Evolutionary conservation across 2,113 vertebrate species (phyloP).

Genomic region (Megaceryle maxima): DNA sequence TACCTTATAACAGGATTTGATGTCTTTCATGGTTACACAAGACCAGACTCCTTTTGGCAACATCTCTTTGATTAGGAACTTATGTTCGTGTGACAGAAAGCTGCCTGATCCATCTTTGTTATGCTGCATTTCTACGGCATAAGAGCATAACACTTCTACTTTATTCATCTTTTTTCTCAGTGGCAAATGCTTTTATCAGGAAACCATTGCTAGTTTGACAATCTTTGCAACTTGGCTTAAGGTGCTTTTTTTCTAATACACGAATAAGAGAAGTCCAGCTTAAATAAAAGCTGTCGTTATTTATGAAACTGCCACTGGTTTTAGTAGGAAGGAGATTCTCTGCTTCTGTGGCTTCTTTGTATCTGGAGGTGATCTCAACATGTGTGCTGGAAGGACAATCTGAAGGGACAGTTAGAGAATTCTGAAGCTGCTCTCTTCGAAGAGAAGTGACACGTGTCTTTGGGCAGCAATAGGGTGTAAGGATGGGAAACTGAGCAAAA

Average conservation of each 20-base stretch:
- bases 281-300: background rate
- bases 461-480: background rate
- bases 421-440: background rate
- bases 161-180: background rate
- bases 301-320: background rate
- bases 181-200: background rate
- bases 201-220: background rate
- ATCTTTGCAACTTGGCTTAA: background rate
- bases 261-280: background rate
- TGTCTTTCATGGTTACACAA: background rate
- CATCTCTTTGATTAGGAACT: background rate
- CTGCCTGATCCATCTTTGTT: background rate
- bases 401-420: background rate
- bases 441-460: background rate
- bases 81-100: background rate
- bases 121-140: rapidly evolving
- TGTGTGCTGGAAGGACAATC: background rate
- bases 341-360: background rate
- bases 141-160: background rate
- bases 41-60: background rate
- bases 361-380: background rate
- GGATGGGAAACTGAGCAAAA: background rate
- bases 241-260: background rate
- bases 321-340: background rate
- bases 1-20: background rate